Base-by-base conservation (phyloP, 2,888 invertebrate genomes). In the Aricia artaxerxes region DNA sequence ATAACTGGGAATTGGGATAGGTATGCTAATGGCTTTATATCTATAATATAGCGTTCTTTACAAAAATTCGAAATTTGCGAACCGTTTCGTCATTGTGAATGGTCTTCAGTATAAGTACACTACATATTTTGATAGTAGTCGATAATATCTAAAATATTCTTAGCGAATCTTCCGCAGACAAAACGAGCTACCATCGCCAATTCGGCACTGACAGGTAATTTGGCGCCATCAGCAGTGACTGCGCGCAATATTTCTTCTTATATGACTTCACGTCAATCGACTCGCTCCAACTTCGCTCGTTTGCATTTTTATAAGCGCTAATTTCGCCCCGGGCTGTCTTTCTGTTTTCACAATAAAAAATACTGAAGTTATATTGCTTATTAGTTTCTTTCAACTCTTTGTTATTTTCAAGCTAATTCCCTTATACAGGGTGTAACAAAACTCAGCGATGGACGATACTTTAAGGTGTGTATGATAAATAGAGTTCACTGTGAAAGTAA, bases 301-400 rank as follows among this genome's bases (percentile, higher is more conserved):
- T 76, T 76, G 76, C 76, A 76, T 76, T 76, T 76, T 76, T 57
- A 57, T 38, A 53, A 76, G 76, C 76, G 57, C 35, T 76, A 76
- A 76, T 76, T 53, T 13, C 16, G 35, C 76, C 57, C 1, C 9
- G 76, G 53, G 76, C 49, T 31, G 44, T 11, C 44, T 44, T n/a
- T 24, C 24, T 44, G 49, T 44, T 75, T 53, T 49, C 5, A 75
- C 69, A 75, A 75, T 53, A 31, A 75, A 75, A 75, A 75, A 49
- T 75, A 75, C 49, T 49, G 16, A 76, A 76, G 53, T 76, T 76
- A n/a, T 57, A 76, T 76, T 76, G 76, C 57, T 57, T 57, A 57
- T 76, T 11, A 24, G 5, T 75, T 75, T 49, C 75, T 44, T 75
- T 75, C 31, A 75, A 49, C 49, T 75, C n/a, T 38, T 49, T 73